phyloP scores from a whole-genome alignment of 2,888 invertebrate genomes.

The Amphipyra berbera region DNA sequence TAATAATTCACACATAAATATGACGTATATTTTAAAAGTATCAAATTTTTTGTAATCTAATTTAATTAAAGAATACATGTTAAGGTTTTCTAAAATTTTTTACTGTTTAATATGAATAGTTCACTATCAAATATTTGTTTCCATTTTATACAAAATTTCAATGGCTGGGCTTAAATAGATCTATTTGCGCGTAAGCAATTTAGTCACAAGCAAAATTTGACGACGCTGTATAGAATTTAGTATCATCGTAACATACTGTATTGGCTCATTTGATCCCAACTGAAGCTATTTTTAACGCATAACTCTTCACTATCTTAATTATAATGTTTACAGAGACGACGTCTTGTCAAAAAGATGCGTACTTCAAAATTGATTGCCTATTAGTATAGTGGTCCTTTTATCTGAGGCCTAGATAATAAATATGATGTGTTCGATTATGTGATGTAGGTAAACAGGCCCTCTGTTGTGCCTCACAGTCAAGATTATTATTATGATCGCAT shows the following conservation, averaged over 20 bases:
- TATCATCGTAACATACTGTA: neutral
- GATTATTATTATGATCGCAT: neutral
- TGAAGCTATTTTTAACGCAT: conserved; percentile 48
- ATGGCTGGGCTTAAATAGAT: too few species aligned
- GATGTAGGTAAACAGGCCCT: neutral
- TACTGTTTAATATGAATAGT: too few species aligned
- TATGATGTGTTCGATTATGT: neutral
- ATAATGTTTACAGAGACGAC: conserved; percentile 38
- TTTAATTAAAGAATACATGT: too few species aligned
- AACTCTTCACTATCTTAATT: conserved; percentile 57
- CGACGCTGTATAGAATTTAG: too few species aligned
- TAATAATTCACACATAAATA: too few species aligned
- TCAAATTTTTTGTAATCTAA: too few species aligned
- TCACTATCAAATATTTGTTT: too few species aligned
- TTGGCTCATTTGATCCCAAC: conserved; percentile 9
- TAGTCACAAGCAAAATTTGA: too few species aligned
- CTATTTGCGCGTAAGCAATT: too few species aligned
- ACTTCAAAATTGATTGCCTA: conserved; percentile 40
- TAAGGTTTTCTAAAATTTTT: too few species aligned
- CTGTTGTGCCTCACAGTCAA: conserved; percentile 17
- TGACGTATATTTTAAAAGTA: too few species aligned
- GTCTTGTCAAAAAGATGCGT: conserved; percentile 20
- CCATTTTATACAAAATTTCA: too few species aligned
- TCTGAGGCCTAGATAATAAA: neutral
- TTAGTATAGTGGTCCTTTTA: conserved; percentile 15